Evolutionary conservation across 2,888 invertebrate genomes (phyloP), one percentile per base, ranked within the genome.

Genomic region (Scaptomyza polygonia): DNA sequence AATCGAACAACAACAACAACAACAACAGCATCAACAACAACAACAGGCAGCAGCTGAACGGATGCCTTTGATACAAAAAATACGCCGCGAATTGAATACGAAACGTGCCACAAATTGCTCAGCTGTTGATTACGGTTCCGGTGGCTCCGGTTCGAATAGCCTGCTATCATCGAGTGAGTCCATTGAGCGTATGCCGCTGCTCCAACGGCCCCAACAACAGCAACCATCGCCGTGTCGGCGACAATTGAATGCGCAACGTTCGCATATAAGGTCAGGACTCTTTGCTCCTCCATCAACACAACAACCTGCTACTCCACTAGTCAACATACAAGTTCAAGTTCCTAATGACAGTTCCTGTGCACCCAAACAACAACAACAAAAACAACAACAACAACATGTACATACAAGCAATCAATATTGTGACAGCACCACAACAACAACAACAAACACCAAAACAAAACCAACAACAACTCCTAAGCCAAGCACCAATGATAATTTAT

Each of bases 311-410:
- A 45, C 59, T 32, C 85, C 79, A 54, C 44, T 67, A 54, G 59
- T 82, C 79, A 86, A 72, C 73, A 88, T 83, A 49, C 75, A 89
- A 85, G 88, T 89, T 90, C 75, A 89, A 85, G 88, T 89, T 90
- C 89, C 89, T 90, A 84, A 68, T 66, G 83, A 87, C 87, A 88
- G 89, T 90, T 90, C 89, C 87, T 89, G 82, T 76, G 73, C 77
- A 72, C 72, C 67, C 80, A 72, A 64, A 39, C 39, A 39, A 39
- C 73, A 64, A 39, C 39, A 39, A 39, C 71, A 25, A 25, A 5
- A 25, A 25, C 0, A 25, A 5, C 25, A 25, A 25, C 73, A 64
- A 39, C 39, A 16, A 39, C 69, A 65, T 88, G 85, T 88, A 80
- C 71, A 88, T 85, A 83, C 47, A 69, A 88, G 88, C 77, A 87